Conservation (phyloP, 2,888 invertebrate genomes). For the Venusia cambrica region DNA sequence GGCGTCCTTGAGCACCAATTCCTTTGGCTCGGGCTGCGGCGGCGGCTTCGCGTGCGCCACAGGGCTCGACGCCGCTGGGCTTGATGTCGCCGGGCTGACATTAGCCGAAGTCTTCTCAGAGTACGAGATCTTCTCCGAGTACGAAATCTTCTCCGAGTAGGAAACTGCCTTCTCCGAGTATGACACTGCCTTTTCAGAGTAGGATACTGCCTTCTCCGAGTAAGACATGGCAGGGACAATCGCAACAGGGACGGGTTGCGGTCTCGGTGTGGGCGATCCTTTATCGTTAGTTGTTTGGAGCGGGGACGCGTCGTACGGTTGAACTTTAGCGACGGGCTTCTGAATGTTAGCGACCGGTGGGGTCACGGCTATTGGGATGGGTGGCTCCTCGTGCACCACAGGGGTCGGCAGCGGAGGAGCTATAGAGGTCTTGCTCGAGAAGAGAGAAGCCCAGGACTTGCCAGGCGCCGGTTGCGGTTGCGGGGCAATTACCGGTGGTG, state of each 20-base stretch:
- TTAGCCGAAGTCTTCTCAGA: constrained; percentile 57
- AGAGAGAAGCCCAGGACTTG: constrained; percentile 86
- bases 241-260: constrained; percentile 30
- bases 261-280: constrained; percentile 39
- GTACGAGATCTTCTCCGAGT: constrained; percentile 38
- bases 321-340: constrained; percentile 83
- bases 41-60: constrained; percentile 36
- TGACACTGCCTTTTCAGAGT: constrained; percentile 42
- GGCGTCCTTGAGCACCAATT: constrained; percentile 43
- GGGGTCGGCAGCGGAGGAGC: constrained; percentile 33
- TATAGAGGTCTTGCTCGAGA: constrained; percentile 62
- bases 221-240: constrained; percentile 25
- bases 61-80: constrained; percentile 32
- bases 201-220: constrained; percentile 42
- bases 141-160: constrained; percentile 43
- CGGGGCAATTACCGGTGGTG: constrained; percentile 51
- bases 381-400: constrained; percentile 46
- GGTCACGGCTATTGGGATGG: constrained; percentile 48
- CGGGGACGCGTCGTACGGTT: constrained; percentile 79
- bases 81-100: constrained; percentile 43
- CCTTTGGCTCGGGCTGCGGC: constrained; percentile 26
- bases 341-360: constrained; percentile 57
- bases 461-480: constrained; percentile 68
- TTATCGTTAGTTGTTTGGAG: constrained; percentile 53
- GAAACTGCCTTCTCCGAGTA: constrained; percentile 39